These are phyloP conservation scores for Gymnodraco acuticeps DNA, from an alignment of 2,797 vertebrate species.

Conservation along the genomic window DNA sequence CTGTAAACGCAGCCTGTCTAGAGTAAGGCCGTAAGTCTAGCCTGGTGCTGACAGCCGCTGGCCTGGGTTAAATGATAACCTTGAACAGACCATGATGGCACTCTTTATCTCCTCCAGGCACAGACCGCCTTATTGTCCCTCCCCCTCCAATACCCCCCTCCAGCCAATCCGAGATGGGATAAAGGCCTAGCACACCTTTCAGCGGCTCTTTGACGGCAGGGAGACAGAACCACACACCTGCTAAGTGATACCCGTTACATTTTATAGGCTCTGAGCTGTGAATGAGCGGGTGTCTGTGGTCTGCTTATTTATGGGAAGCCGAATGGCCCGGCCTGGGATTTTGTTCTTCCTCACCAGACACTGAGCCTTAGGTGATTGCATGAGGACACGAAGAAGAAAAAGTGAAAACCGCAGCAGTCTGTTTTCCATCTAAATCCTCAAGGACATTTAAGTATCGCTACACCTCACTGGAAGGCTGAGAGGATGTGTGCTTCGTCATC, in stretches of 20 bases:
- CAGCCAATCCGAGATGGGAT: slow-evolving; percentile 83
- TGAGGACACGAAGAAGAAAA: slow-evolving; percentile 38
- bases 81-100: slow-evolving; percentile 85
- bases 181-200: slow-evolving; percentile 84
- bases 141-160: slow-evolving; percentile 71
- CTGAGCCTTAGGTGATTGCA: slow-evolving; percentile 72
- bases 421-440: slow-evolving; percentile 59
- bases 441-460: slow-evolving; percentile 45
- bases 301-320: slow-evolving; percentile 82
- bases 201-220: slow-evolving; percentile 82
- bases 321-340: slow-evolving; percentile 57
- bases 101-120: slow-evolving; percentile 84
- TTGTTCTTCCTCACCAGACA: slow-evolving; percentile 69
- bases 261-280: slow-evolving; percentile 85
- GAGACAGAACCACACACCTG: slow-evolving; percentile 83
- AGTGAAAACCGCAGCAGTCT: slow-evolving; percentile 39
- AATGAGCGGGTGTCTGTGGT: slow-evolving; percentile 82
- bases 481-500: slow-evolving; percentile 29
- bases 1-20: slow-evolving; percentile 81
- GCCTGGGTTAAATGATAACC: slow-evolving; percentile 88
- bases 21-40: slow-evolving; percentile 84
- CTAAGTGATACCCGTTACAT: slow-evolving; percentile 90
- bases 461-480: slow-evolving; percentile 22
- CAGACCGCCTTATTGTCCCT: slow-evolving; percentile 87
- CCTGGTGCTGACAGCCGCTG: slow-evolving; percentile 85